These are phyloP conservation scores for Calliphora vomitoria DNA, from an alignment of 2,888 invertebrate species.

Conservation along the genomic window DNA sequence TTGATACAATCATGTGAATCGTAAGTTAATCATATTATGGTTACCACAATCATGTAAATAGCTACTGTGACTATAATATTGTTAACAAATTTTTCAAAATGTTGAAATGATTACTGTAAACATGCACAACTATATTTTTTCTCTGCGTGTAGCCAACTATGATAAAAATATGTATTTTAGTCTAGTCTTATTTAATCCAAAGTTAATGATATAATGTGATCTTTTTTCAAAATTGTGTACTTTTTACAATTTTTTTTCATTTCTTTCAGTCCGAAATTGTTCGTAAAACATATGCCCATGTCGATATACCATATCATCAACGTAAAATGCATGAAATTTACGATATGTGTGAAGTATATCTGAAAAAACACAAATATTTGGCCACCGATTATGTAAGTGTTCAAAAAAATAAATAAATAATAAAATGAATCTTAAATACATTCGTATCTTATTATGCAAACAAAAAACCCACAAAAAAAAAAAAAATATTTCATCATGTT, in stretches of 20 bases:
- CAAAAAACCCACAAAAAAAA: constrained; percentile 1
- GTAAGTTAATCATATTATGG: no score
- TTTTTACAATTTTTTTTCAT: not conserved
- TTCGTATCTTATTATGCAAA: constrained; percentile 19
- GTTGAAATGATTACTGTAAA: no score
- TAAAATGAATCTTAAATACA: constrained; percentile 18
- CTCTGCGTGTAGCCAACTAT: no score
- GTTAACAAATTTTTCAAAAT: no score
- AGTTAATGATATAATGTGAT: no score
- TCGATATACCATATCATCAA: constrained; percentile 80
- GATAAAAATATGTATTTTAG: no score
- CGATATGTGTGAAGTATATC: constrained; percentile 82
- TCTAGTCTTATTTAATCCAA: no score
- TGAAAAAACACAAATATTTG: constrained; percentile 80
- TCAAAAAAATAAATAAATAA: not conserved
- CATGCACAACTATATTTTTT: no score
- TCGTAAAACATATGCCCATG: constrained; percentile 78
- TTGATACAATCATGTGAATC: no score
- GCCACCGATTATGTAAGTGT: constrained; percentile 82
- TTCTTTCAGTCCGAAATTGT: constrained; percentile 81
- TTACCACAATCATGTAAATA: no score
- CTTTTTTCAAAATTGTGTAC: no score
- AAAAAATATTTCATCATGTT: constrained; percentile 48
- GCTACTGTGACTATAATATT: no score
- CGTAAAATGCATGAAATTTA: constrained; percentile 84